phyloP scores from a whole-genome alignment of 2,113 vertebrate genomes.

The Alouatta palliata region DNA sequence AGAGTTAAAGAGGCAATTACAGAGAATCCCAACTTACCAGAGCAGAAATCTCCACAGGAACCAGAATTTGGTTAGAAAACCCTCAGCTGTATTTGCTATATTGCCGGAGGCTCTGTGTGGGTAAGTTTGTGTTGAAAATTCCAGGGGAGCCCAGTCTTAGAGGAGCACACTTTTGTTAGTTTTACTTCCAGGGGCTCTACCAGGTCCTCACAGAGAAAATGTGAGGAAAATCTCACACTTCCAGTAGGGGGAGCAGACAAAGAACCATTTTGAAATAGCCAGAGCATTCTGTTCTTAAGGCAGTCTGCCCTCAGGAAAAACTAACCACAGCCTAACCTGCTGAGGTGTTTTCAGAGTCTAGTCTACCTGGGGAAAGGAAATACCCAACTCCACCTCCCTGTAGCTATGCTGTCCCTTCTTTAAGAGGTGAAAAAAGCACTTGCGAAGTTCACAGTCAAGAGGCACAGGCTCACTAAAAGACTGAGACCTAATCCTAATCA shows the following conservation, averaged over 20 bases:
- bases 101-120: too few relatives aligned
- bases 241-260: slow-evolving; percentile 20
- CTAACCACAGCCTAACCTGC: background rate
- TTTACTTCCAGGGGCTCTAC: background rate
- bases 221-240: background rate
- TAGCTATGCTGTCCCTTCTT: background rate
- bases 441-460: background rate
- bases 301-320: background rate
- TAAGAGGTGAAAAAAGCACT: background rate
- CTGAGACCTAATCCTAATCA: background rate
- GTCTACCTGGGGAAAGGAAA: background rate
- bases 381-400: background rate
- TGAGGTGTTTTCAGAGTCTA: background rate
- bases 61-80: background rate
- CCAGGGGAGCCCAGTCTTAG: background rate
- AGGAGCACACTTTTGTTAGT: background rate
- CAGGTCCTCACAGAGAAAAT: background rate
- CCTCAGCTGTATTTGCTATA: background rate
- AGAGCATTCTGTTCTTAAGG: background rate
- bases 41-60: background rate
- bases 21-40: background rate
- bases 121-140: background rate
- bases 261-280: background rate
- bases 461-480: background rate
- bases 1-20: background rate